These are phyloP conservation scores for Drosophila kepulauana DNA, from an alignment of 1,140 invertebrate species.

Conservation along the genomic window DNA sequence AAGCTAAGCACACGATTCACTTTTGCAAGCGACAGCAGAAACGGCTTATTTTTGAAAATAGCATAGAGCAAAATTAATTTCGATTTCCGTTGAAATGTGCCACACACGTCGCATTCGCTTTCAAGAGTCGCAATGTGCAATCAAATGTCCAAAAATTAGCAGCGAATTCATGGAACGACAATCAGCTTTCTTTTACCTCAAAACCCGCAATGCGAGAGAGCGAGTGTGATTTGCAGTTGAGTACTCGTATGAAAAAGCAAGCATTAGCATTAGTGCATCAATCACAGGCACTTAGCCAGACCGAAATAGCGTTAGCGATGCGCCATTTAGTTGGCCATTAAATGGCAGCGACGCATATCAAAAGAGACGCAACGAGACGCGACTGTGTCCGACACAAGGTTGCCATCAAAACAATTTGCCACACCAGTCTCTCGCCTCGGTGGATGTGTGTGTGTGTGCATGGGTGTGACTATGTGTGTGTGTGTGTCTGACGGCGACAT, in stretches of 20 bases:
- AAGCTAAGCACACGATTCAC: too few relatives aligned
- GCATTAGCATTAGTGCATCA: constrained; percentile 52
- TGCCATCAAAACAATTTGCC: constrained; percentile 50
- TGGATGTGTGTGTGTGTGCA: background rate
- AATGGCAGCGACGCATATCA: constrained; percentile 2
- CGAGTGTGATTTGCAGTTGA: constrained; percentile 3
- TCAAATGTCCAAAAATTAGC: too few relatives aligned
- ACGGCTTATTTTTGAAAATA: too few relatives aligned
- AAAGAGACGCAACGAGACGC: background rate
- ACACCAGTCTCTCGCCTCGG: background rate
- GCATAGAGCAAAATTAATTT: too few relatives aligned
- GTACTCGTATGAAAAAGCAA: constrained; percentile 13
- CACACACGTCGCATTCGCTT: too few relatives aligned
- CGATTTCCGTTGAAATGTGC: too few relatives aligned
- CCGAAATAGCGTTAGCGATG: constrained; percentile 30
- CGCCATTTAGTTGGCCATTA: constrained; percentile 66
- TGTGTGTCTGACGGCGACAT: constrained; percentile 16
- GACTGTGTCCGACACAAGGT: constrained; percentile 7
- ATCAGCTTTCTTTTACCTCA: background rate
- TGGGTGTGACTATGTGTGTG: constrained; percentile 3
- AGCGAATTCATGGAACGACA: too few relatives aligned
- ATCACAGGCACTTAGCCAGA: constrained; percentile 49
- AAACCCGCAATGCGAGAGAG: background rate
- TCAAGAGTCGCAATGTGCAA: background rate
- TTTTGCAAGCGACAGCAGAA: too few relatives aligned